phyloP scores from a whole-genome alignment of 2,888 invertebrate genomes.

The Smittia aterrima region DNA sequence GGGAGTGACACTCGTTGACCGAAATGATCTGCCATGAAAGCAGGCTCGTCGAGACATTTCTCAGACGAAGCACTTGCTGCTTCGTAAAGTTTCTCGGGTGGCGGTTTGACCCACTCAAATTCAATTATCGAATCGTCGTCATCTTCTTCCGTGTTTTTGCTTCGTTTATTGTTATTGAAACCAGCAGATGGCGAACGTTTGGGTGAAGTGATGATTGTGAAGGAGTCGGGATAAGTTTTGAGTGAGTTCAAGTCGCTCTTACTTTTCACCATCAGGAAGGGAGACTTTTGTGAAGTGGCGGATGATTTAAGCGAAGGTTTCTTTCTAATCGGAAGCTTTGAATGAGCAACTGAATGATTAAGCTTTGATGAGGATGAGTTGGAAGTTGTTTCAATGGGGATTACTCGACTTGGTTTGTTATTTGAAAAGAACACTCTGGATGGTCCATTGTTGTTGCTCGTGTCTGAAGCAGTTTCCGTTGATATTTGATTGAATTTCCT shows the following conservation, averaged over 20 bases:
- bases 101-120: conserved; percentile 30
- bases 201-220: conserved; percentile 22
- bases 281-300: background rate
- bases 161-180: conserved; percentile 14
- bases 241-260: conserved; percentile 22
- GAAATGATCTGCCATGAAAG: background rate
- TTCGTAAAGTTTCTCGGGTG: conserved; percentile 23
- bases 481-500: conserved; percentile 19
- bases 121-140: conserved; percentile 34
- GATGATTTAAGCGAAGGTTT: background rate
- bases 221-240: conserved; percentile 32
- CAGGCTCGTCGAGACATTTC: background rate
- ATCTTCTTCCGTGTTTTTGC: background rate
- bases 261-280: conserved; percentile 22
- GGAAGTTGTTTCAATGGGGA: background rate
- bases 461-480: conserved; percentile 20
- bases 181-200: conserved; percentile 24
- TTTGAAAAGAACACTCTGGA: background rate
- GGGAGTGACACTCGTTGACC: conserved; percentile 19
- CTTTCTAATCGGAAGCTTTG: background rate
- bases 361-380: conserved; percentile 27
- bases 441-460: conserved; percentile 22
- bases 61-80: conserved; percentile 18
- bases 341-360: conserved; percentile 14
- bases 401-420: conserved; percentile 3